phyloP scores from a whole-genome alignment of 2,797 vertebrate genomes.

The Pempheris klunzingeri region DNA sequence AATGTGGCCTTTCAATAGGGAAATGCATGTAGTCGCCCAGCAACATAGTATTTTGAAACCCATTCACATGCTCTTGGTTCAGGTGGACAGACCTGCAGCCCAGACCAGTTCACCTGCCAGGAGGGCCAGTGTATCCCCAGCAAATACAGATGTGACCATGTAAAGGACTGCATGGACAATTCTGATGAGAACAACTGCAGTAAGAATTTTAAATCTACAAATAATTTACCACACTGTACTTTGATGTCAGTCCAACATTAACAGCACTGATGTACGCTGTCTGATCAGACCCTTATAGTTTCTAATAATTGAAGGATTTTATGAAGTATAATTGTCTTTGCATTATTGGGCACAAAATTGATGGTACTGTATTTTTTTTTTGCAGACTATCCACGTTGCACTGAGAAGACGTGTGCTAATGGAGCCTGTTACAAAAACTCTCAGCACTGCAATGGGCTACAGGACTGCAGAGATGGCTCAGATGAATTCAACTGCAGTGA shows the following conservation, averaged over 20 bases:
- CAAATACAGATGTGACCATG: conserved; percentile 81
- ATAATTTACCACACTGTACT: too few relatives aligned
- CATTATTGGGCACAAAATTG: neutral
- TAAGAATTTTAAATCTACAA: conserved; percentile 61
- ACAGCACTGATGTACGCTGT: neutral
- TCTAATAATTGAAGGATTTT: neutral
- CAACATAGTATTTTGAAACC: neutral
- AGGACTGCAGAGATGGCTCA: conserved; percentile 84
- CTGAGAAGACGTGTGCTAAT: conserved; percentile 82
- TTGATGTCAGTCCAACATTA: neutral
- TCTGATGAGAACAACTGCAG: conserved; percentile 84
- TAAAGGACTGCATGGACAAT: conserved; percentile 83
- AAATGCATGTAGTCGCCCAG: too few relatives aligned
- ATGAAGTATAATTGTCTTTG: neutral
- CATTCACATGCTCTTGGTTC: conserved; percentile 13
- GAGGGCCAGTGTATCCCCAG: conserved; percentile 84
- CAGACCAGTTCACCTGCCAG: conserved; percentile 82
- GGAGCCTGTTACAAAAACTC: conserved; percentile 83
- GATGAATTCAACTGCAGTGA: conserved; percentile 85
- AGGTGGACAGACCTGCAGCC: conserved; percentile 79
- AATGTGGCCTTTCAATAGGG: too few relatives aligned
- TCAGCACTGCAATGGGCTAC: conserved; percentile 80
- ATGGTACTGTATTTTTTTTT: neutral
- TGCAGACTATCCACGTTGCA: conserved; percentile 81
- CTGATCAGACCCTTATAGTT: neutral